Evolutionary conservation across 1,140 invertebrate species (phyloP), one percentile per base, ranked within the genome.

Genomic region (Nasonia giraulti): DNA sequence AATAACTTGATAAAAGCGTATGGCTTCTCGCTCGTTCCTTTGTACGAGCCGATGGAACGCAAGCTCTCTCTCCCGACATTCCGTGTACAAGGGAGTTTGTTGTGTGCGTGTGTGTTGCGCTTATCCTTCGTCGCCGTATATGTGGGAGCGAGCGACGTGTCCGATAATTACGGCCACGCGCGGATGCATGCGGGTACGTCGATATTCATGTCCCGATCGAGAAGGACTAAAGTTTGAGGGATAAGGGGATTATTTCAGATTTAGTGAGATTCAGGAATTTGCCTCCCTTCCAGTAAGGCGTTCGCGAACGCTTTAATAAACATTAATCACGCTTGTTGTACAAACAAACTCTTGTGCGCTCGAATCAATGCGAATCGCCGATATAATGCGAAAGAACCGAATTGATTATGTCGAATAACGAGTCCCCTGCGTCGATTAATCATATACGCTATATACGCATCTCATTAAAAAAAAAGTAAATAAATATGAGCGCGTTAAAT

Each of bases 1-100:
- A 88, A 88, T 88, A 88, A 87, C 87, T 87, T 86, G 87, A 86
- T 87, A 87, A 83, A 85, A 47, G 37, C 83, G 74, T 75, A 40
- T 31, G 27, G n/a, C 40, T 78, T 33, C 47, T 14, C 27, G 76
- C 76, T 71, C 68, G 68, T 11, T 27, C 68, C 23, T 71, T 71
- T 71, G 31, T 71, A 71, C 68, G 27, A 33, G 23, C 68, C 23
- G 68, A 33, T 37, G 68, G 23, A 10, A 71, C 68, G 68, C 68
- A 31, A 27, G 68, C 27, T 62, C 20, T n/a, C 12, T 20, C 33
- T 37, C 40, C 8, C 1, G 8, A 10, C 1, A 44, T 44, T 44
- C 40, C 10, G 10, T 8, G 8, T 10, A 44, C 40, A 44, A 44
- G 7, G n/a, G 20, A 6, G 17, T 8, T 20, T n/a, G 55, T n/a